Percentiles rank a stretch among this genome's conserved stretches.
These are phyloP conservation scores for Callopanchax toddi DNA, from an alignment of 2,113 vertebrate genomes.

Conservation along the genomic window DNA sequence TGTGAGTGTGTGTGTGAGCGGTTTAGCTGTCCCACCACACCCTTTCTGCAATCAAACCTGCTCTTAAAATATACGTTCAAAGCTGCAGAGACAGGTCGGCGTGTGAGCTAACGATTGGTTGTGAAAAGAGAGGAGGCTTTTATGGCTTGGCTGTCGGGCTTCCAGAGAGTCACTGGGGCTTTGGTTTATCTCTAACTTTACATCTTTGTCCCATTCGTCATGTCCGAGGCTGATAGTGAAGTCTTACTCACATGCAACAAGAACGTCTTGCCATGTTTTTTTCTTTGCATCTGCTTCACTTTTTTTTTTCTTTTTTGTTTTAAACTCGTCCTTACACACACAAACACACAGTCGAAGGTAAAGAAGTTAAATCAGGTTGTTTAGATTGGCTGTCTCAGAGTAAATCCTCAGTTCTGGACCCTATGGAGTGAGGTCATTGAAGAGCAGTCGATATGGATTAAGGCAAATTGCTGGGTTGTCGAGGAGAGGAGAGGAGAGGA, in stretches of 20 bases:
- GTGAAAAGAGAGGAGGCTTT: slow-evolving; percentile 52
- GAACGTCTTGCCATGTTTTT: slow-evolving; percentile 25
- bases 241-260: slow-evolving; percentile 52
- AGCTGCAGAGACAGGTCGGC: slow-evolving; percentile 24
- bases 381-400: slow-evolving; percentile 79
- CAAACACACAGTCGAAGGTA: slow-evolving; percentile 35
- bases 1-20: background rate
- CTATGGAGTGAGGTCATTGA: slow-evolving; percentile 78
- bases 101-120: slow-evolving; percentile 42
- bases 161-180: slow-evolving; percentile 46
- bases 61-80: slow-evolving; percentile 42
- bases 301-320: slow-evolving; percentile 13
- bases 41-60: slow-evolving; percentile 25
- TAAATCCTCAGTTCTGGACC: slow-evolving; percentile 75
- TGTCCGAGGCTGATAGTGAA: slow-evolving; percentile 60
- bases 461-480: slow-evolving; percentile 77
- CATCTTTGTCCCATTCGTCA: slow-evolving; percentile 73
- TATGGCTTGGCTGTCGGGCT: slow-evolving; percentile 46
- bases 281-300: slow-evolving; percentile 27
- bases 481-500: slow-evolving; percentile 38
- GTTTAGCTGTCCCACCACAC: slow-evolving; percentile 8
- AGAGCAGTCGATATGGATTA: slow-evolving; percentile 82
- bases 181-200: slow-evolving; percentile 71
- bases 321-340: slow-evolving; percentile 1
- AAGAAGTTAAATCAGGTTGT: slow-evolving; percentile 76